Evolutionary conservation across 2,888 invertebrate genomes (phyloP), one percentile per base, ranked within the genome.

Genomic region (Cephus runcator): DNA sequence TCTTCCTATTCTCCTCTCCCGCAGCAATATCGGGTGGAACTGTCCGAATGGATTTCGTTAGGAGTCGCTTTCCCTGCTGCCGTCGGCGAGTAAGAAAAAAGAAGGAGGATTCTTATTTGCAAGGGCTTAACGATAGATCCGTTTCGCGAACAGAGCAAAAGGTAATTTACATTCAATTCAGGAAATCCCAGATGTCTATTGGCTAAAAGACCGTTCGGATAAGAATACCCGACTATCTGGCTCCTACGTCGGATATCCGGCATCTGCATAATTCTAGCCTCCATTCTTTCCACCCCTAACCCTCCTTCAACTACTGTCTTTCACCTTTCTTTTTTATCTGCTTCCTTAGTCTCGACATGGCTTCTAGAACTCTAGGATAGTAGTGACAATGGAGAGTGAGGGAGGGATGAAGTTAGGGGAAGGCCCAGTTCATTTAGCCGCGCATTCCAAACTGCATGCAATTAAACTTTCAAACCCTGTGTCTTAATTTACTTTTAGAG

Each of bases 121-220:
- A 82, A 79, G 82, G 80, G 84, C 85, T 88, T 87, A 87, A 87
- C 87, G 87, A 87, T 84, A 86, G 85, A 87, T 86, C 84, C 83
- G 84, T 86, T 85, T 84, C 82, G 82, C 80, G 81, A 84, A 84
- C 85, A 81, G 83, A 80, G 85, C 81, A 83, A 85, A 86, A 84
- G 84, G 87, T 87, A 88, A 88, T 89, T 89, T 89, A 88, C 87
- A 88, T 88, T 88, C 87, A 87, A 89, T 89, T 87, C 87, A 86
- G 86, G 81, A 87, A 88, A 88, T 87, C 88, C 86, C 83, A 83
- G 85, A 87, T 87, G 86, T 87, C 84, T 87, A 87, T 87, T 86
- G 85, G 85, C 83, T 83, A 84, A 86, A 85, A 79, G 83, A 82
- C 82, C 80, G 77, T 81, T 83, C 82, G 81, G 83, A 82, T 85